Conservation (phyloP, 2,888 invertebrate genomes). For the Eugnorisma glareosa region DNA sequence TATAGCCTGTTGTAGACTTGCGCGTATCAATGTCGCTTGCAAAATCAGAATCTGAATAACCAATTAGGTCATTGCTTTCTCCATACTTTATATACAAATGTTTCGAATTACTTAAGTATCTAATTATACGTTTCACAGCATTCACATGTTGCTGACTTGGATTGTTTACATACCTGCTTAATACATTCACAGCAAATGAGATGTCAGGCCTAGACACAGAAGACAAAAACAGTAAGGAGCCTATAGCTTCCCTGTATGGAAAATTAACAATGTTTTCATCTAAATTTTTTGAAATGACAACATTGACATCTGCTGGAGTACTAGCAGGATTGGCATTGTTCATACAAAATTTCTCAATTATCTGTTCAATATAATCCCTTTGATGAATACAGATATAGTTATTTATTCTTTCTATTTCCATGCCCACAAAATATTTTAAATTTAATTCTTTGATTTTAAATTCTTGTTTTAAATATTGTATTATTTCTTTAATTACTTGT, state of each 20-base stretch:
- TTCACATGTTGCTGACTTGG: constrained; percentile 47
- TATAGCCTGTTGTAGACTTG: constrained; percentile 26
- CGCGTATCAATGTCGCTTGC: constrained; percentile 21
- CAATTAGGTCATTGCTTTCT: constrained; percentile 46
- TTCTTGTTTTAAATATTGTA: neutral
- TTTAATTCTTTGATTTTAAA: neutral
- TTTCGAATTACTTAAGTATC: constrained; percentile 61
- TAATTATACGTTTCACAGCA: constrained; percentile 61
- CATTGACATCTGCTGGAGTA: constrained; percentile 1
- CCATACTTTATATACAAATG: constrained; percentile 61
- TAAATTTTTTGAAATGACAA: constrained; percentile 30
- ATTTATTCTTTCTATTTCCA: no score
- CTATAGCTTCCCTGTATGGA: constrained; percentile 33
- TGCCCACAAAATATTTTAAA: neutral
- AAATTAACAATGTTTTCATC: constrained; percentile 42
- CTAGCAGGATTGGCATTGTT: neutral
- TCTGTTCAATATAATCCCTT: neutral
- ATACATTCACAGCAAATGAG: constrained; percentile 19
- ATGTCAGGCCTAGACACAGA: constrained; percentile 31
- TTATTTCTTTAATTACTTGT: neutral
- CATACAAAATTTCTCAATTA: neutral
- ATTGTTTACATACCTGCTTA: constrained; percentile 36
- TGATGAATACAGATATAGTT: neutral
- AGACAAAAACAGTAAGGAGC: constrained; percentile 11
- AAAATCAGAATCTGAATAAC: constrained; percentile 65